Percentiles rank a stretch among this genome's conserved stretches.
Evolutionary conservation across 2,888 invertebrate genomes (phyloP).

Genomic region (Timema cristinae): DNA sequence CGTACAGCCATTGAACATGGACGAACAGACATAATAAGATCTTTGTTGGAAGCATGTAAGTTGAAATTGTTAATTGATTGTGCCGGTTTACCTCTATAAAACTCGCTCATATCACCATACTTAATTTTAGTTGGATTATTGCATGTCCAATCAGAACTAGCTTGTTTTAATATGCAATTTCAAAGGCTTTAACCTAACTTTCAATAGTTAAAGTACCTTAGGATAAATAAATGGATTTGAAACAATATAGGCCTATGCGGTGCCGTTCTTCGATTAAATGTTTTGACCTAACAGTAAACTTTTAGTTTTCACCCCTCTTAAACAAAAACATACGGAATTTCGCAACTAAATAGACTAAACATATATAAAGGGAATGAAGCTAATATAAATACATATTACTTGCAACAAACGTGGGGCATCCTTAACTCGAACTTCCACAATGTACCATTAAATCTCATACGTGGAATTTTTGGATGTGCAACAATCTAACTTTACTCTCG

Average conservation of each 20-base stretch:
- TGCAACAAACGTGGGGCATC: too few relatives aligned
- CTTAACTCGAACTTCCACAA: too few relatives aligned
- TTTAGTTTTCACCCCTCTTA: too few relatives aligned
- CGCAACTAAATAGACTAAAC: too few relatives aligned
- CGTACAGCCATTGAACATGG: slow-evolving; percentile 53
- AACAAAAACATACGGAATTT: too few relatives aligned
- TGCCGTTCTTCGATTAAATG: too few relatives aligned
- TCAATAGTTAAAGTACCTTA: not conserved
- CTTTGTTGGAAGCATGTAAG: slow-evolving; percentile 53
- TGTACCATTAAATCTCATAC: too few relatives aligned
- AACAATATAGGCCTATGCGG: too few relatives aligned
- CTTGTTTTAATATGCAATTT: too few relatives aligned
- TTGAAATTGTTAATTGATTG: slow-evolving; percentile 27
- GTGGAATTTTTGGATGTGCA: too few relatives aligned
- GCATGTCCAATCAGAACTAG: not conserved
- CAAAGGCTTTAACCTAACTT: not conserved
- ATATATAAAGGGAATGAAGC: not conserved
- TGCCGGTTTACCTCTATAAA: not conserved
- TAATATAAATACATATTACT: not conserved
- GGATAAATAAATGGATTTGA: not conserved
- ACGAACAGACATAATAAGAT: slow-evolving; percentile 54
- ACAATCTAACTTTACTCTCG: too few relatives aligned
- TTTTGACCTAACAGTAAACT: too few relatives aligned
- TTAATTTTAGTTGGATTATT: not conserved
- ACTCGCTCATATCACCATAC: not conserved